A percentile compares a stretch with the other conserved stretches of the same genome.
phyloP scores from a whole-genome alignment of 2,888 invertebrate genomes.

The Poecilus cupreus region DNA sequence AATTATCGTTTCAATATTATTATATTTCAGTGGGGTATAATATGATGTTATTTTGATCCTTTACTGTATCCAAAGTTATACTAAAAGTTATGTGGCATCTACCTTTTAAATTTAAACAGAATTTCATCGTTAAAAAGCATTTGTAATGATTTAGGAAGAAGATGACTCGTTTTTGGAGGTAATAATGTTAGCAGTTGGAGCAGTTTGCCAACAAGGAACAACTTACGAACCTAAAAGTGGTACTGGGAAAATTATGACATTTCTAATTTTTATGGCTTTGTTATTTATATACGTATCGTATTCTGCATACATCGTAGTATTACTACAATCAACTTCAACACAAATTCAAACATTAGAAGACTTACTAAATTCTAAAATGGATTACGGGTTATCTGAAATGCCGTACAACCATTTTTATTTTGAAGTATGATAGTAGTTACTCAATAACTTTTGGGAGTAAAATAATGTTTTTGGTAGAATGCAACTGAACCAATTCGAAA shows the following conservation, averaged over 20 bases:
- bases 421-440: conserved; percentile 72
- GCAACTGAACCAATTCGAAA: conserved; percentile 78
- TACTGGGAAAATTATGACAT: conserved; percentile 72
- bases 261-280: conserved; percentile 69
- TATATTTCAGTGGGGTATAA: too few species aligned
- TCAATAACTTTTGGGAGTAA: not conserved
- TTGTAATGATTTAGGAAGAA: not conserved
- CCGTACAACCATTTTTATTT: conserved; percentile 77
- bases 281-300: conserved; percentile 81
- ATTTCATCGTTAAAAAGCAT: too few species aligned
- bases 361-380: conserved; percentile 76
- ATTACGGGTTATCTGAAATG: conserved; percentile 78
- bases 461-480: conserved; percentile 71
- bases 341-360: conserved; percentile 76
- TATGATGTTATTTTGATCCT: too few species aligned
- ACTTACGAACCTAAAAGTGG: conserved; percentile 71
- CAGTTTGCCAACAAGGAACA: conserved; percentile 74
- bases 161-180: conserved; percentile 64
- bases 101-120: too few species aligned
- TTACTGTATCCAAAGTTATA: too few species aligned
- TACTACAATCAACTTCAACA: conserved; percentile 78
- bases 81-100: too few species aligned
- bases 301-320: conserved; percentile 80
- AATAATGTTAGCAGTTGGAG: conserved; percentile 71
- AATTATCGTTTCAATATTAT: too few species aligned